These are phyloP conservation scores for Luscinia luscinia DNA, from an alignment of 2,797 vertebrate species.

Conservation along the genomic window DNA sequence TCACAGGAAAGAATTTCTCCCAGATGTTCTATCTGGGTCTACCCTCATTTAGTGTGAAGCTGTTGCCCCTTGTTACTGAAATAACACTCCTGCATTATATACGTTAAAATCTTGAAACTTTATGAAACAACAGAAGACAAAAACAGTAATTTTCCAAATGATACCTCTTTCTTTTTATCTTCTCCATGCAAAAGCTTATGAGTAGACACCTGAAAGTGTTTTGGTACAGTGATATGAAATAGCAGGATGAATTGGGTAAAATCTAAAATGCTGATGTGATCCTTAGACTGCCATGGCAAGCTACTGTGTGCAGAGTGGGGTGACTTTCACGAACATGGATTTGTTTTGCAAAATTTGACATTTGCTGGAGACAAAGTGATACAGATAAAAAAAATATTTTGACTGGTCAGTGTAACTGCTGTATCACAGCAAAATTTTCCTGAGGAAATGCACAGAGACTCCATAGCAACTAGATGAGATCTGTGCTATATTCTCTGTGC, in stretches of 20 bases:
- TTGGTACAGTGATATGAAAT: neutral
- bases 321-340: neutral
- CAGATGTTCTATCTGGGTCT: neutral
- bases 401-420: neutral
- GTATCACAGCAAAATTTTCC: neutral
- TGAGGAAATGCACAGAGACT: neutral
- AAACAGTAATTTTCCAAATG: neutral
- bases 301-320: neutral
- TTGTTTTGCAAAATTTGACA: neutral
- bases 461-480: constrained; percentile 16
- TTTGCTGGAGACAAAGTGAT: neutral
- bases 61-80: neutral
- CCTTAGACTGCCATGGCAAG: neutral
- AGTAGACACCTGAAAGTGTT: neutral
- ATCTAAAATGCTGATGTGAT: neutral
- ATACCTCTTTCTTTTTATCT: neutral
- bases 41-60: neutral
- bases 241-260: neutral
- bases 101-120: neutral
- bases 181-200: neutral
- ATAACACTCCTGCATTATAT: neutral
- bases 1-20: neutral
- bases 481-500: neutral
- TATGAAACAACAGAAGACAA: neutral
- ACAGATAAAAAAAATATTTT: neutral